Evolutionary conservation across 1,140 invertebrate genomes (phyloP).

Genomic region (Pseudomyrmex gracilis): DNA sequence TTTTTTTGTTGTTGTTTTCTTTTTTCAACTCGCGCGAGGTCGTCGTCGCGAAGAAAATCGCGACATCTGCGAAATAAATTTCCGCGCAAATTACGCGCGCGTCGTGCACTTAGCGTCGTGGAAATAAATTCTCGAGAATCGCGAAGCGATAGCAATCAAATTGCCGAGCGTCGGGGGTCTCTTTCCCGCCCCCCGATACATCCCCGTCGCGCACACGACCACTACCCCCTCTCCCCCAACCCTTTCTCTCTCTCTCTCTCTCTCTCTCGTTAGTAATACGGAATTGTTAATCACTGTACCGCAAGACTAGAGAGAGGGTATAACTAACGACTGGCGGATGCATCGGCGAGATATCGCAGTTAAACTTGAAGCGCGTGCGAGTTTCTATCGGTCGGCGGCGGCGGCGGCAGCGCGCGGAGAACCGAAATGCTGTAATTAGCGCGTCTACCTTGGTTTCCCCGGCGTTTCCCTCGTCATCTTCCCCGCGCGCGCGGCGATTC

Average conservation of each 20-base stretch:
- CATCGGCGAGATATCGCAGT: conserved; percentile 26
- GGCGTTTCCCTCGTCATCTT: neutral
- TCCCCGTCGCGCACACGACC: neutral
- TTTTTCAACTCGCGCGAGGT: neutral
- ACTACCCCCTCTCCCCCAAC: neutral
- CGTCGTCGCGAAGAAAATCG: conserved; percentile 50
- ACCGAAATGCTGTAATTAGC: conserved; percentile 39
- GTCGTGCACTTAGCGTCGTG: conserved; percentile 39
- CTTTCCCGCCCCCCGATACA: neutral
- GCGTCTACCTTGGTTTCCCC: conserved; percentile 4
- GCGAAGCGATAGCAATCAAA: conserved; percentile 45
- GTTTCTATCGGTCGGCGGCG: neutral
- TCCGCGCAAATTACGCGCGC: conserved; percentile 34
- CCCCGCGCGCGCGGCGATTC: too few species aligned
- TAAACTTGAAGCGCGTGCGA: neutral
- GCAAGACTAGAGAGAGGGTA: neutral
- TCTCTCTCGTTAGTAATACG: conserved; percentile 10
- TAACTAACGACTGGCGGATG: neutral
- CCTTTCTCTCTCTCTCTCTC: too few species aligned
- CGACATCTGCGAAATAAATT: conserved; percentile 49
- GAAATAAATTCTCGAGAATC: conserved; percentile 50
- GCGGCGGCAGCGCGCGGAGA: neutral
- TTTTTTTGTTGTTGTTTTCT: too few species aligned
- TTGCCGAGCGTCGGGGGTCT: conserved; percentile 40
- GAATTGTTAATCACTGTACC: conserved; percentile 40